A percentile compares a stretch with the other conserved stretches of the same genome.
These are phyloP conservation scores for Acrobasis suavella DNA, from an alignment of 2,888 invertebrate species.

Conservation along the genomic window DNA sequence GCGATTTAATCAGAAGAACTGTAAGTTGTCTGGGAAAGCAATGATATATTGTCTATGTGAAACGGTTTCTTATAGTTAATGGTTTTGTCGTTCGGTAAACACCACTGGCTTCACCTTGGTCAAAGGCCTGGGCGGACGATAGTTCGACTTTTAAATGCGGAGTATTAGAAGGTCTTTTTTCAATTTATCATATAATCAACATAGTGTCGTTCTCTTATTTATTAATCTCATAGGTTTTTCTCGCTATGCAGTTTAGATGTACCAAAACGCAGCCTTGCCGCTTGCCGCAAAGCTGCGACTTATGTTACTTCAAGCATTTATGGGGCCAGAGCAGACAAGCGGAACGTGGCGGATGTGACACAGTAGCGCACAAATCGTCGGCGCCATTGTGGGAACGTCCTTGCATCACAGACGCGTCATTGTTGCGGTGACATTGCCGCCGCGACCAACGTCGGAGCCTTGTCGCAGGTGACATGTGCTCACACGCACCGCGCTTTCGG, in stretches of 20 bases:
- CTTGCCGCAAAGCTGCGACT: neutral
- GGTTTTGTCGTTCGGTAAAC: too few relatives aligned
- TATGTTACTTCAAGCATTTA: constrained; percentile 8
- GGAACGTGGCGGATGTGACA: constrained; percentile 33
- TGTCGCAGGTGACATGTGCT: constrained; percentile 11
- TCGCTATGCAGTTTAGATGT: too few relatives aligned
- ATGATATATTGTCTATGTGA: constrained; percentile 1
- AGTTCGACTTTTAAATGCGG: too few relatives aligned
- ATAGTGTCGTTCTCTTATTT: too few relatives aligned
- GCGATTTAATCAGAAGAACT: constrained; percentile 11
- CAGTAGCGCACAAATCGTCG: constrained; percentile 27
- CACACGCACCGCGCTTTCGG: constrained; percentile 11
- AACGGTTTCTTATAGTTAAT: neutral
- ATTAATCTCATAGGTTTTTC: too few relatives aligned
- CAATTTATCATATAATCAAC: too few relatives aligned
- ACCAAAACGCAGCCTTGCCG: too few relatives aligned
- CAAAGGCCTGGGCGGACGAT: too few relatives aligned
- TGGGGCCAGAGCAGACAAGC: constrained; percentile 29
- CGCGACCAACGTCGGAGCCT: neutral
- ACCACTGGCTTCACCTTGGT: too few relatives aligned
- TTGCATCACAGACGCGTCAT: constrained; percentile 35
- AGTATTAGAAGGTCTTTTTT: too few relatives aligned
- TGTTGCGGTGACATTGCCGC: constrained; percentile 23
- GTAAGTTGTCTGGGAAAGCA: constrained; percentile 13
- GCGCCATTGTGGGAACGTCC: constrained; percentile 24